phyloP scores from a whole-genome alignment of 2,113 vertebrate species.

The Gnathonemus longibarbis region DNA sequence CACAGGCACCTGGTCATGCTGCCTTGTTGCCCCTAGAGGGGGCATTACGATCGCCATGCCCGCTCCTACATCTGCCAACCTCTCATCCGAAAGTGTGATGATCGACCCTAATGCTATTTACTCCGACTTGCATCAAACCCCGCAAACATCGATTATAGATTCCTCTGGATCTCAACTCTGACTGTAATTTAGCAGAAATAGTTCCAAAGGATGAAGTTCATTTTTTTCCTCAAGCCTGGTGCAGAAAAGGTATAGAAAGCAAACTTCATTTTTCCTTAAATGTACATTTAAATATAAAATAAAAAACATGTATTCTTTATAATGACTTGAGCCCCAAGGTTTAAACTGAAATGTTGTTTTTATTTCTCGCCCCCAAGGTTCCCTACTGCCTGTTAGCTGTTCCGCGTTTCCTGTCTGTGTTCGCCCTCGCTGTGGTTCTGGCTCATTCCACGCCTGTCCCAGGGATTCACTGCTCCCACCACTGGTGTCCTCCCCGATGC shows the following conservation, averaged over 20 bases:
- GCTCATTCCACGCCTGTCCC: not conserved
- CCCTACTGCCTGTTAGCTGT: not conserved
- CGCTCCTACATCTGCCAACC: not conserved
- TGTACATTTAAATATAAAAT: not conserved
- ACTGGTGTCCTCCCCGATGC: not conserved
- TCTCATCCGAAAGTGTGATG: not conserved
- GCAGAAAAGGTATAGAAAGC: not conserved
- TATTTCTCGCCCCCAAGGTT: not conserved
- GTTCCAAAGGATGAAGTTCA: not conserved
- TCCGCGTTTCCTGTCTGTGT: not conserved
- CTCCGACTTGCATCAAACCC: not conserved
- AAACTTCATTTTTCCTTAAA: not conserved
- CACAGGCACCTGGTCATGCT: not conserved
- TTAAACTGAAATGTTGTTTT: not conserved
- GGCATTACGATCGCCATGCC: not conserved
- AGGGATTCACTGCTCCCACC: not conserved
- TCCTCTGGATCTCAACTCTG: not conserved
- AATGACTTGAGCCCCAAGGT: not conserved
- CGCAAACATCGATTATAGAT: not conserved
- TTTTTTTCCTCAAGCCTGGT: not conserved
- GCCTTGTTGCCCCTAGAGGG: not conserved
- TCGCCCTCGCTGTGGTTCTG: not conserved
- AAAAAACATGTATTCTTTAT: not conserved
- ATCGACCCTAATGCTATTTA: not conserved
- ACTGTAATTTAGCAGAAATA: not conserved